Percentiles rank a stretch among this genome's conserved stretches.
Evolutionary conservation across 2,797 vertebrate genomes (phyloP).

Genomic region (Zalophus californianus): DNA sequence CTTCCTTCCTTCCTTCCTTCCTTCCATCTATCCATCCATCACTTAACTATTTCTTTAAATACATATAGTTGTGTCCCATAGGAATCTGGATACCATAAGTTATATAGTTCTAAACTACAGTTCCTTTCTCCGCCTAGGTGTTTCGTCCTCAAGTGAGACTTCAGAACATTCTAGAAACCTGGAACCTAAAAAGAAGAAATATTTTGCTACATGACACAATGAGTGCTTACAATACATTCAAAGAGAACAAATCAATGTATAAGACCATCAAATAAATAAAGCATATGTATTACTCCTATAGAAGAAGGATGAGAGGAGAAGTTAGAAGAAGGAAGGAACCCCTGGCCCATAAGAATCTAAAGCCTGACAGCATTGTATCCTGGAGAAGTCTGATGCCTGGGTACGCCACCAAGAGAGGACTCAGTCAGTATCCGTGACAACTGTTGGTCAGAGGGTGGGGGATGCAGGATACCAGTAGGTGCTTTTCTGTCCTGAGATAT

Average conservation of each 20-base stretch:
- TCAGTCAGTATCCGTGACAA: background rate
- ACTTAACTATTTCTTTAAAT: conserved; percentile 19
- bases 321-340: background rate
- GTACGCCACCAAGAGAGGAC: background rate
- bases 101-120: background rate
- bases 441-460: background rate
- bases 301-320: background rate
- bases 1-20: background rate
- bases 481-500: background rate
- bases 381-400: background rate
- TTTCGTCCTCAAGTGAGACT: conserved; percentile 12
- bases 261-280: conserved; percentile 26
- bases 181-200: conserved; percentile 22
- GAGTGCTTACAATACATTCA: background rate
- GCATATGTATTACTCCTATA: background rate
- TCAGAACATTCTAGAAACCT: conserved; percentile 44
- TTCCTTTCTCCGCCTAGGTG: background rate
- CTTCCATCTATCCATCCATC: background rate
- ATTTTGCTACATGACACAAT: background rate
- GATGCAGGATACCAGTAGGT: background rate
- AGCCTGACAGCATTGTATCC: background rate
- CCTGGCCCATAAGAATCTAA: background rate
- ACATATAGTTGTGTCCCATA: background rate
- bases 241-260: background rate
- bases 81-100: background rate